A percentile compares a stretch with the other conserved stretches of the same genome.
Evolutionary conservation across 2,888 invertebrate genomes (phyloP).

Genomic region (Cheilosia vernalis): DNA sequence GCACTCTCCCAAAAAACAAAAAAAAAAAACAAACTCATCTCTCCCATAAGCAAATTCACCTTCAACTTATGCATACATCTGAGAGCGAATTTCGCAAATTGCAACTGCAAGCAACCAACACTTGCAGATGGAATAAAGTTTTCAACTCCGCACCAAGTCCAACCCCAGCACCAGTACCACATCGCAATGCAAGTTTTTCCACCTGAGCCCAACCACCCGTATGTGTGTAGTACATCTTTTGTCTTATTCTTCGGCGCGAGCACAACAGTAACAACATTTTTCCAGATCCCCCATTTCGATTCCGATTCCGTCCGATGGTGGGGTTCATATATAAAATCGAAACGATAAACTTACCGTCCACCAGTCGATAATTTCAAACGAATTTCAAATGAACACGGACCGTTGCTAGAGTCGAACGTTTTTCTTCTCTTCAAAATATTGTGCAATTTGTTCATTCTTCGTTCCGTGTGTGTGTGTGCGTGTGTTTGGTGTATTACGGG

Average conservation of each 20-base stretch:
- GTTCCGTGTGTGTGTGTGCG: conserved; percentile 12
- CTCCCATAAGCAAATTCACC: conserved; percentile 33
- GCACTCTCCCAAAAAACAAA: conserved; percentile 19
- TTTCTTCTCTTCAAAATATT: conserved; percentile 43
- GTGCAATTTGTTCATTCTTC: conserved; percentile 50
- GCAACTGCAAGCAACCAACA: conserved; percentile 45
- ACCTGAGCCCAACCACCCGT: conserved; percentile 32
- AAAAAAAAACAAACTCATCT: background rate
- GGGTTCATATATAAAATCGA: conserved; percentile 76
- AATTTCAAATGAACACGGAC: conserved; percentile 76
- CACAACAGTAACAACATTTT: conserved; percentile 60
- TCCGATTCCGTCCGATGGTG: conserved; percentile 61
- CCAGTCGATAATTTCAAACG: conserved; percentile 76
- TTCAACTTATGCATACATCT: background rate
- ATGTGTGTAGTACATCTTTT: conserved; percentile 46
- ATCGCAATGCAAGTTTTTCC: conserved; percentile 29
- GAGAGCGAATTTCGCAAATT: conserved; percentile 52
- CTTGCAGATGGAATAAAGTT: conserved; percentile 46
- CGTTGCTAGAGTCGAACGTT: conserved; percentile 68
- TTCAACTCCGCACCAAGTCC: conserved; percentile 21
- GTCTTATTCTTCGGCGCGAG: conserved; percentile 50
- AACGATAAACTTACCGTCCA: conserved; percentile 72
- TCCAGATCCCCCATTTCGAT: conserved; percentile 67
- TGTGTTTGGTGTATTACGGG: conserved; percentile 25
- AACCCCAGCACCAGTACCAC: conserved; percentile 15